These are phyloP conservation scores for Centropus unirufus DNA, from an alignment of 2,113 vertebrate species.

Conservation along the genomic window DNA sequence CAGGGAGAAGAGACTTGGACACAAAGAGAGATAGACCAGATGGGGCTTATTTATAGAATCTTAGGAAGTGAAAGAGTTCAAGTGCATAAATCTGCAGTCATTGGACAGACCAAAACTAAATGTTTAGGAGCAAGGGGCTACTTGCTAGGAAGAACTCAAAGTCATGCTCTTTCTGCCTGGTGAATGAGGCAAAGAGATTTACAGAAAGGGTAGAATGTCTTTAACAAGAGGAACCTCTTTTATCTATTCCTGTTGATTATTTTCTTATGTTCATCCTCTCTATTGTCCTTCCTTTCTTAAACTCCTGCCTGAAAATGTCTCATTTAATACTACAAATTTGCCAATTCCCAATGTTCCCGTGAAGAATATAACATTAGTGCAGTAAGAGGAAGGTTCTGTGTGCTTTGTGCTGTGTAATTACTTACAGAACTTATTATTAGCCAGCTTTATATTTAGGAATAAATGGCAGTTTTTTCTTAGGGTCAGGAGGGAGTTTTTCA, in stretches of 20 bases:
- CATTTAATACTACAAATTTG: neutral
- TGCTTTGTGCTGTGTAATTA: slow-evolving; percentile 51
- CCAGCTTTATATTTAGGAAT: slow-evolving; percentile 48
- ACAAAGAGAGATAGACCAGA: slow-evolving; percentile 35
- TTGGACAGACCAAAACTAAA: slow-evolving; percentile 46
- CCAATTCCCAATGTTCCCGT: neutral
- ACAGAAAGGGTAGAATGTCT: neutral
- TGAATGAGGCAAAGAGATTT: neutral
- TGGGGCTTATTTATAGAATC: slow-evolving; percentile 56
- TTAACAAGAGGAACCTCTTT: neutral
- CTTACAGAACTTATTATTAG: slow-evolving; percentile 52
- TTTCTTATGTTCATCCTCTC: slow-evolving; percentile 2
- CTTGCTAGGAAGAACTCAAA: neutral
- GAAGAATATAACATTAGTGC: neutral
- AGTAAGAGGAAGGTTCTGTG: slow-evolving; percentile 22
- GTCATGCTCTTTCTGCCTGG: neutral
- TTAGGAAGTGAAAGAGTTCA: slow-evolving; percentile 48
- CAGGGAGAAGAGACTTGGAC: neutral
- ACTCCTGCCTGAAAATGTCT: neutral
- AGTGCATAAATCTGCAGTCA: slow-evolving; percentile 26
- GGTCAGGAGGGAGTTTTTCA: slow-evolving; percentile 33
- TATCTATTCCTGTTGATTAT: neutral
- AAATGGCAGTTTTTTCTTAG: slow-evolving; percentile 37
- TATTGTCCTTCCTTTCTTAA: neutral
- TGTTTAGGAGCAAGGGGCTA: slow-evolving; percentile 30